Conservation (phyloP, 2,113 vertebrate genomes). For the Rhynchopsitta pachyrhyncha region DNA sequence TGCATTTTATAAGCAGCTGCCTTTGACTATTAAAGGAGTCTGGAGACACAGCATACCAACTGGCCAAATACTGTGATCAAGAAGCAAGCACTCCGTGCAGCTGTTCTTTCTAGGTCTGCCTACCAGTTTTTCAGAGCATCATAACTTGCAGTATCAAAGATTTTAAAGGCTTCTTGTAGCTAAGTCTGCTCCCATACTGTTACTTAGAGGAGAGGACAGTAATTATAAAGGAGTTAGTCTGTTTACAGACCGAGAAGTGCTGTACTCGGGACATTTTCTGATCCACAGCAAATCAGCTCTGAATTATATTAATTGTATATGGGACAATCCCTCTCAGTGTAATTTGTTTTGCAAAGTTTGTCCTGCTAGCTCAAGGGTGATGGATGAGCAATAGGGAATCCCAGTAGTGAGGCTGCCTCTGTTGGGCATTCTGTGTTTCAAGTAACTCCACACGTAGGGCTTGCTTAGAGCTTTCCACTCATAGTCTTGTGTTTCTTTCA, state of each 20-base stretch:
- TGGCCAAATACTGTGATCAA: background rate
- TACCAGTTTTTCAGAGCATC: background rate
- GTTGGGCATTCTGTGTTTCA: background rate
- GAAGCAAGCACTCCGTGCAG: background rate
- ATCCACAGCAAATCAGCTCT: background rate
- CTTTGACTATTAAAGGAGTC: background rate
- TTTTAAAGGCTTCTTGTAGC: background rate
- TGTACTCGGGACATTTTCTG: background rate
- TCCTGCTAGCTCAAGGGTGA: background rate
- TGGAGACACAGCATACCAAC: background rate
- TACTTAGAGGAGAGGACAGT: background rate
- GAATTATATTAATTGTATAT: background rate
- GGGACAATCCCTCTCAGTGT: background rate
- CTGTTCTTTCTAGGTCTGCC: background rate
- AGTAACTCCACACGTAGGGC: background rate
- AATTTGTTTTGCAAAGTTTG: conserved; percentile 39
- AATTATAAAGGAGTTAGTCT: background rate
- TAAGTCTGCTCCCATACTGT: background rate
- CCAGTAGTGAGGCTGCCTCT: background rate
- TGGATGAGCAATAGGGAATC: background rate
- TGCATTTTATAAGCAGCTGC: background rate
- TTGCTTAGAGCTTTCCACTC: background rate
- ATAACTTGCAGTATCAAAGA: background rate
- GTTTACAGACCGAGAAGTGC: background rate
- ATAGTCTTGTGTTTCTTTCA: background rate